These are phyloP conservation scores for Urocitellus parryii DNA, from an alignment of 2,113 vertebrate species.

Conservation along the genomic window DNA sequence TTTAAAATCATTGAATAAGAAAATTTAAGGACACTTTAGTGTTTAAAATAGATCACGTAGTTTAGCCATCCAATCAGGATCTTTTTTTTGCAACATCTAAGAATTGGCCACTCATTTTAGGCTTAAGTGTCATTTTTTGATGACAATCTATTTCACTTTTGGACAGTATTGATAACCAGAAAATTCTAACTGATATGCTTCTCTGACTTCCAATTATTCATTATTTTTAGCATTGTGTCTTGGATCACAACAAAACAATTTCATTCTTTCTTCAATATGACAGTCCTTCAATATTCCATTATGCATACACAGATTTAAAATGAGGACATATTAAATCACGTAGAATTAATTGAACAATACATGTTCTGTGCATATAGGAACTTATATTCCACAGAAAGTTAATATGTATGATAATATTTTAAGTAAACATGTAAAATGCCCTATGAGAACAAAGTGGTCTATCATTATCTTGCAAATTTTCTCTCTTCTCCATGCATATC, in stretches of 20 bases:
- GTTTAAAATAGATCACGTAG: background rate
- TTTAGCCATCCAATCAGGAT: background rate
- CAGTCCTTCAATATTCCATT: background rate
- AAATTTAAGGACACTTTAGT: background rate
- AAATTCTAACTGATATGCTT: background rate
- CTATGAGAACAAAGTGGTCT: background rate
- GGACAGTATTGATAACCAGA: background rate
- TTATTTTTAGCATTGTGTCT: background rate
- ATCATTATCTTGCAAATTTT: background rate
- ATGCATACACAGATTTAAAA: background rate
- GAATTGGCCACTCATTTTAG: background rate
- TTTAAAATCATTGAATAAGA: background rate
- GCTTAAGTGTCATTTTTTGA: background rate
- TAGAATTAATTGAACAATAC: conserved; percentile 6
- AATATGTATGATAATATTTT: background rate
- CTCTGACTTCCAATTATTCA: background rate
- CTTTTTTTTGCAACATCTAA: background rate
- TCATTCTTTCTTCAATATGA: background rate
- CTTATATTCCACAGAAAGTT: background rate
- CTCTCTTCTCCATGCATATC: background rate
- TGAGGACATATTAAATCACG: background rate
- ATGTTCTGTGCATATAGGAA: background rate
- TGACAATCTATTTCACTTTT: background rate
- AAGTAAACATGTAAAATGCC: background rate
- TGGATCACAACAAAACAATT: background rate